Base-by-base conservation (phyloP, 1,140 invertebrate species). In the Gonatopus flavifemur region DNA sequence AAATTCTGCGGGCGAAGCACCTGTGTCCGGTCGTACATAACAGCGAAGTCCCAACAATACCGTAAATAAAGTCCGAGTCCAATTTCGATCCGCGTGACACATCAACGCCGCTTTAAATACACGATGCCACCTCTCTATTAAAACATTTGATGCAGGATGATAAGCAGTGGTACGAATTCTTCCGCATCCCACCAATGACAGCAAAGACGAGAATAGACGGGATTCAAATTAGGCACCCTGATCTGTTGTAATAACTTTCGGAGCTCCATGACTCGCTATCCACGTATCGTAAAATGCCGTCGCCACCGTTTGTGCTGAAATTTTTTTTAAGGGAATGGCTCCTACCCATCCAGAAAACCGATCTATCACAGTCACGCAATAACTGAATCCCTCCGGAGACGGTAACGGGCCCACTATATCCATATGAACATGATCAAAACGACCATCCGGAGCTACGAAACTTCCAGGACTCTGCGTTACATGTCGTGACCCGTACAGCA, bases 131-230 rank as follows among this genome's bases (percentile, higher is more conserved):
- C 69, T 33, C 40, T 77, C 69, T 1, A 69, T 49, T 30, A 69
- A 52, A 10, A 66, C 71, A 44, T 77, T 78, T 2, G 63, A 16
- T 13, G 59, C 52, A n/a, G 68, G 73, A 36, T 73, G 61, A 15
- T 45, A 49, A 5, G 49, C 22, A 15, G 55, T n/a, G n/a, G n/a
- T n/a, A n/a, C n/a, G n/a, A n/a, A n/a, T n/a, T n/a, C n/a, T n/a
- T n/a, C n/a, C n/a, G 51, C 2, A 47, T 58, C 10, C 51, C 10
- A 19, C 22, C 41, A 18, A 30, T 49, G 18, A 45, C 8, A 15
- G 22, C 2, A 49, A 31, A 2, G 51, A 13, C 3, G 31, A 33
- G 35, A 53, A 64, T 16, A 47, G 19, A 12, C 31, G 4, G 10
- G 65, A 59, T 36, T 70, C 61, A 33, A 33, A 33, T 33, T 33